phyloP scores from a whole-genome alignment of 2,888 invertebrate genomes.

The Bembecia ichneumoniformis region DNA sequence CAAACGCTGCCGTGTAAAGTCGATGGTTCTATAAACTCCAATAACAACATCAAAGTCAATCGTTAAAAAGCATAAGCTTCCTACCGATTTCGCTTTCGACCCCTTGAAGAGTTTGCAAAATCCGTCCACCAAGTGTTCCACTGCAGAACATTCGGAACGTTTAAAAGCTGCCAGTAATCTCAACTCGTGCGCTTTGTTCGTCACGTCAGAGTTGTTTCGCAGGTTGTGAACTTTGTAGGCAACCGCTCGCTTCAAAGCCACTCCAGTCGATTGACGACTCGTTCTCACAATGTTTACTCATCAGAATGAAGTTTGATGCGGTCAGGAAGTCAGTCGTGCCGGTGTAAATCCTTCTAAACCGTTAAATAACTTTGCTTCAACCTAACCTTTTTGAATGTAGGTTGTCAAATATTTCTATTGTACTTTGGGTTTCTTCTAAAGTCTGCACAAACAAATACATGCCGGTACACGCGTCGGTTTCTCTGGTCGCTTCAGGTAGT shows the following conservation, averaged over 20 bases:
- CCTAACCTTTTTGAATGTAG: constrained; percentile 1
- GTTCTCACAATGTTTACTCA: constrained; percentile 19
- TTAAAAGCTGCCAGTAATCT: constrained; percentile 45
- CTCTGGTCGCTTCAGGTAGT: not conserved
- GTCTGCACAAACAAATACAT: no score
- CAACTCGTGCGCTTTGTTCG: constrained; percentile 35
- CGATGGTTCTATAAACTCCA: not conserved
- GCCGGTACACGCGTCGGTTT: no score
- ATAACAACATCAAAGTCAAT: constrained; percentile 25
- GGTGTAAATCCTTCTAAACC: constrained; percentile 5
- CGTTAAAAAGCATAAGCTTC: constrained; percentile 30
- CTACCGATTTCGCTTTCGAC: constrained; percentile 27
- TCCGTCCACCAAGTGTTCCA: constrained; percentile 33
- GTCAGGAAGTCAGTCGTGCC: constrained; percentile 1
- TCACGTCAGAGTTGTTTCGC: constrained; percentile 31
- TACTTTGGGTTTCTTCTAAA: no score
- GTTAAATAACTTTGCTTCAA: not conserved
- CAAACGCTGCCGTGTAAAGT: no score
- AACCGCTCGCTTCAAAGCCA: constrained; percentile 18
- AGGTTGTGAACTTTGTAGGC: constrained; percentile 35
- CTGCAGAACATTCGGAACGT: constrained; percentile 32
- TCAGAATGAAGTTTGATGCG: constrained; percentile 10
- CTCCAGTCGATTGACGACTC: constrained; percentile 23
- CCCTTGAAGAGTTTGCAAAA: constrained; percentile 39
- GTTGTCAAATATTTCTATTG: no score